Evolutionary conservation across 2,888 invertebrate genomes (phyloP), one percentile per base, ranked within the genome.

Genomic region (Leptinotarsa peninsularis): DNA sequence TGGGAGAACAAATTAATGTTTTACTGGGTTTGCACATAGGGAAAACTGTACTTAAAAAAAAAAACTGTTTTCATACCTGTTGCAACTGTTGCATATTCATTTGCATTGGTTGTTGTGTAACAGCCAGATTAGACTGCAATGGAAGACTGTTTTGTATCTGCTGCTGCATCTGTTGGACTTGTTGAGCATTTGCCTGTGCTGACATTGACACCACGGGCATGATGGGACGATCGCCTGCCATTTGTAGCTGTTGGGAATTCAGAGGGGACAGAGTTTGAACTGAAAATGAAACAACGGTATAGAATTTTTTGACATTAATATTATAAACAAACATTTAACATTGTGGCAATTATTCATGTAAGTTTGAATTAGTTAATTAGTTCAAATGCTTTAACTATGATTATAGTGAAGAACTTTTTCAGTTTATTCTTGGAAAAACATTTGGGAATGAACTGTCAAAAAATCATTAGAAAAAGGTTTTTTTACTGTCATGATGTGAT

Each of bases 181-280:
- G 90, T 1, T 90, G 90, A 66, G 90, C 83, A 1, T 89, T 86
- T 73, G 90, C 90, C 2, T 90, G 85, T 4, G 87, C 87, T 4
- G 89, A 86, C 88, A 93, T 92, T 0, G 93, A 93, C 0, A 93
- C 93, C 0, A 93, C 93, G 0, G 93, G 93, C 90, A 93, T 89
- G 0, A 92, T 90, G 0, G 91, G 91, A 74, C 92, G 90, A 63
- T 91, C 90, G 23, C 89, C 88, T 76, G 88, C 86, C 80, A 88
- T 88, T 79, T 89, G 89, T 49, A 88, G 83, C 77, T 87, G 87
- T 77, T 88, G 89, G 76, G 89, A 86, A 68, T 89, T 91, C 87
- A 91, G 89, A 10, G 88, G 87, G 76, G 91, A 91, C 79, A 93
- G 87, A 1, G 92, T 89, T 82, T 88, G 88, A 91, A 93, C 91